Conservation (phyloP, 2,113 vertebrate genomes). For the Melozone crissalis region DNA sequence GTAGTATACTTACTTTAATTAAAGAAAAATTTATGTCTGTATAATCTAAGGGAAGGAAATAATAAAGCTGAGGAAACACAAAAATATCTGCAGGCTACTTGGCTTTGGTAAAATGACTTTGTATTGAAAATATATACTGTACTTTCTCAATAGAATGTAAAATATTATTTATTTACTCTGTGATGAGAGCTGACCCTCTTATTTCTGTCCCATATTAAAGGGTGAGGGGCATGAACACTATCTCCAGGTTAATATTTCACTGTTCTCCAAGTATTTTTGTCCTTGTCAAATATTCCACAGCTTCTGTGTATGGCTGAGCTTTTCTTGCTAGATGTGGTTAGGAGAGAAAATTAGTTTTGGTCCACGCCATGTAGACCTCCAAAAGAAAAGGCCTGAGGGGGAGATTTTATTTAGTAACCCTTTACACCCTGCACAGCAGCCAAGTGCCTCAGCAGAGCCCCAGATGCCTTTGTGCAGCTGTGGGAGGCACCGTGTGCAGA, state of each 20-base stretch:
- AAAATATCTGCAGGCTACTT: slow-evolving; percentile 26
- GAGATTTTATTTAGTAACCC: slow-evolving; percentile 31
- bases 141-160: not conserved
- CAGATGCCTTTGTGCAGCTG: not conserved
- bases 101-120: not conserved
- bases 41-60: slow-evolving; percentile 6
- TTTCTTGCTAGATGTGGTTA: not conserved
- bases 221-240: not conserved
- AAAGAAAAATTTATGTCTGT: not conserved
- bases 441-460: not conserved
- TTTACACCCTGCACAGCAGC: not conserved
- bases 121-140: not conserved
- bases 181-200: not conserved
- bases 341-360: slow-evolving; percentile 43
- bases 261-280: slow-evolving; percentile 28
- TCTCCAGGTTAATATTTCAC: slow-evolving; percentile 7
- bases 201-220: slow-evolving; percentile 25
- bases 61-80: not conserved
- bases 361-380: not conserved
- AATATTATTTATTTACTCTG: slow-evolving; percentile 45
- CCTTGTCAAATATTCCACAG: slow-evolving; percentile 16
- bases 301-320: not conserved
- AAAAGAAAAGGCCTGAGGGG: slow-evolving; percentile 25
- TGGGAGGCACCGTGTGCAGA: not conserved
- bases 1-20: not conserved